Evolutionary conservation across 1,140 invertebrate species (phyloP).

Genomic region (Hylaeus volcanicus): DNA sequence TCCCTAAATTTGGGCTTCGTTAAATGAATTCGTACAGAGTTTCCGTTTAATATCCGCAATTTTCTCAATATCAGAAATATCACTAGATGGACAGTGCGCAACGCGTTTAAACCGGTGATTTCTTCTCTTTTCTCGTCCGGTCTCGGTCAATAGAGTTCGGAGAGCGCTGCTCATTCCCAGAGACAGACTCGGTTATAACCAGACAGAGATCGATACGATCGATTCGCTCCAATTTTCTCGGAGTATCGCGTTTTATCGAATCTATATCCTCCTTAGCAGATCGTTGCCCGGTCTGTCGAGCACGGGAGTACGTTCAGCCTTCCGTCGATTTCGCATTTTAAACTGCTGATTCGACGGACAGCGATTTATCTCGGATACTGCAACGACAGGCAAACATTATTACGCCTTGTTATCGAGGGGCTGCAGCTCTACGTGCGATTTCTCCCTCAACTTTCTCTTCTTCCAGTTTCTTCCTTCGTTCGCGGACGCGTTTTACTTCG

Average conservation of each 20-base stretch:
- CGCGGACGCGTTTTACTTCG: background rate
- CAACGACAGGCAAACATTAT: constrained; percentile 52
- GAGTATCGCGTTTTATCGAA: constrained; percentile 25
- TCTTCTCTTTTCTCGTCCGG: background rate
- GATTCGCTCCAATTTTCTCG: constrained; percentile 18
- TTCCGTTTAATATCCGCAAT: background rate
- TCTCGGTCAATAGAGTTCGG: background rate
- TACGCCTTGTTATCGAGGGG: constrained; percentile 45
- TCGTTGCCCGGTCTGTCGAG: constrained; percentile 16
- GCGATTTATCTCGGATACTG: constrained; percentile 60
- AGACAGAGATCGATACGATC: constrained; percentile 23
- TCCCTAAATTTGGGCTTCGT: no score
- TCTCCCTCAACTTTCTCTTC: background rate
- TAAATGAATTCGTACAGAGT: background rate
- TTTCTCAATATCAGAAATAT: background rate
- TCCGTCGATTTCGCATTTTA: constrained; percentile 55
- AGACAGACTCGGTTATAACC: constrained; percentile 18
- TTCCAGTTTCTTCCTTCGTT: background rate
- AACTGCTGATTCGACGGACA: constrained; percentile 60
- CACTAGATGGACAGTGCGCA: no score
- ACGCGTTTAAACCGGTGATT: background rate
- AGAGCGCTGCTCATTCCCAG: constrained; percentile 5
- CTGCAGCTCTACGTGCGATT: constrained; percentile 26
- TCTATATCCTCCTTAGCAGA: constrained; percentile 23
- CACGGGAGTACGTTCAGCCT: constrained; percentile 9